Evolutionary conservation across 2,888 invertebrate genomes (phyloP), one percentile per base, ranked within the genome.

Genomic region (Athetis lepigone): DNA sequence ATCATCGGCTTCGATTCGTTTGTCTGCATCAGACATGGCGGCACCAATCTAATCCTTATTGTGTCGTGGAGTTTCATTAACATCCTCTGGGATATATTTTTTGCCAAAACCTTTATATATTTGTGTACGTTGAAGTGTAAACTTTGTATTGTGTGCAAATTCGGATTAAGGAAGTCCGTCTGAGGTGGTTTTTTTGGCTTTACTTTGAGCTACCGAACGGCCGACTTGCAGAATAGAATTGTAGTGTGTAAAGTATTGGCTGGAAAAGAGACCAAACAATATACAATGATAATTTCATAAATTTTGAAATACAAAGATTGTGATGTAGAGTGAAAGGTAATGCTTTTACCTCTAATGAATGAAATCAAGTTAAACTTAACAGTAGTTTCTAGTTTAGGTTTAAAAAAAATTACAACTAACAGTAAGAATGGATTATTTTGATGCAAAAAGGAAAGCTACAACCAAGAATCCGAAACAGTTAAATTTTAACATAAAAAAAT

Each of bases 91-190:
- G 70, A 79, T 78, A 77, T 77, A 67, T 78, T 82, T 80, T 76
- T 69, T 65, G 50, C 25, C 47, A 21, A 62, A 68, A 68, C 68
- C 72, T 79, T 81, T 79, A 69, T 85, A 85, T 58, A 81, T 87
- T 83, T 86, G 80, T 86, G 84, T 85, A 83, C 80, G 76, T 77
- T 89, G 86, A 82, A 90, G 90, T 87, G 91, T 91, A 90, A 91
- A 90, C 84, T 85, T 85, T 68, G 75, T 83, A 88, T 91, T 91
- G 88, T 90, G 85, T 82, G 78, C 36, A 47, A 69, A 74, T 70
- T 72, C 77, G 90, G 91, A 92, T 92, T 90, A 90, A 71, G 80
- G 82, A 80, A 73, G 77, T 78, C 63, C 63, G 74, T 77, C 52
- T 72, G 64, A 46, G 42, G 57, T 37, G 36, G 4, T 62, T 71